These are phyloP conservation scores for Aricia artaxerxes DNA, from an alignment of 2,888 invertebrate species.

Conservation along the genomic window DNA sequence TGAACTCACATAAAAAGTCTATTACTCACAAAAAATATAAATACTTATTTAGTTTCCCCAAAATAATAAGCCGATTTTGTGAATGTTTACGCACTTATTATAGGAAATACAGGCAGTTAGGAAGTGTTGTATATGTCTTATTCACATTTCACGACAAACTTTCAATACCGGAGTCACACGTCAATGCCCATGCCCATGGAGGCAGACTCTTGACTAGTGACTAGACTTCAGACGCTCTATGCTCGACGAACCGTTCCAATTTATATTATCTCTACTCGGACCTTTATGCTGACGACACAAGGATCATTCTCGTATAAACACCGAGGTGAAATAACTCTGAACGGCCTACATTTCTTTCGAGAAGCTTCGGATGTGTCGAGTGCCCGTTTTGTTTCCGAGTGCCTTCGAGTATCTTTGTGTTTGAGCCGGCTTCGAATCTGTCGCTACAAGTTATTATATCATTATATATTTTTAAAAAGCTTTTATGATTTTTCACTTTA, in stretches of 20 bases:
- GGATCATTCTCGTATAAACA: neutral
- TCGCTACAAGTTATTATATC: neutral
- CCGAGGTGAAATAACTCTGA: neutral
- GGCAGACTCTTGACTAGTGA: neutral
- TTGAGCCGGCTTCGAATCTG: neutral
- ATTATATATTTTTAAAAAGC: neutral
- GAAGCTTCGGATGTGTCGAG: neutral
- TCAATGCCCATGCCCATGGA: neutral
- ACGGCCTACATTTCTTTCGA: neutral
- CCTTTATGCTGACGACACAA: neutral
- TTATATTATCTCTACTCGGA: neutral
- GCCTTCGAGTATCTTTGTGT: neutral
- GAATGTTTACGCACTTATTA: neutral
- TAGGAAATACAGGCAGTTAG: neutral
- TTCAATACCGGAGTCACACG: neutral
- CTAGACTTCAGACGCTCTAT: neutral
- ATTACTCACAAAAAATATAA: too few relatives aligned
- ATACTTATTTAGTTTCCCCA: neutral
- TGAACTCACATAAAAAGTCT: neutral
- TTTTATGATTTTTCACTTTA: neutral
- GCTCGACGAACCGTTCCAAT: neutral
- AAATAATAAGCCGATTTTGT: neutral
- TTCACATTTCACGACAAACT: neutral
- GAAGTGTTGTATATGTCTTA: neutral
- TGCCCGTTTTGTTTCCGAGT: constrained; percentile 5